Evolutionary conservation across 2,888 invertebrate species (phyloP).

Genomic region (Gastrophysa polygoni): DNA sequence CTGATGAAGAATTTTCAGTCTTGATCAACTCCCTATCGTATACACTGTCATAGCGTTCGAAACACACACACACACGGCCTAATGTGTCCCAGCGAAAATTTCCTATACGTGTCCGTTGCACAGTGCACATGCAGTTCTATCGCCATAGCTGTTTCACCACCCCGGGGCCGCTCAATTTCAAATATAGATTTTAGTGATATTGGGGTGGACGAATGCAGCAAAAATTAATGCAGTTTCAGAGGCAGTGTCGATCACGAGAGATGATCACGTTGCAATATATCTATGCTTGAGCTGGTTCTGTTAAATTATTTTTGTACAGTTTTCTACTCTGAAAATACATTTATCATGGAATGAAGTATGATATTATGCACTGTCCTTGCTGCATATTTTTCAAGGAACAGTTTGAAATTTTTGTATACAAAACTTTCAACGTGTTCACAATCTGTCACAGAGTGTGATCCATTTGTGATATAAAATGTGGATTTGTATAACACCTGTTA

Average conservation of each 20-base stretch:
- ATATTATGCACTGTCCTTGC: no score
- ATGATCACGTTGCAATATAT: neutral
- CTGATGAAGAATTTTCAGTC: no score
- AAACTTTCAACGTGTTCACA: no score
- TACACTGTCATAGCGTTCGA: conserved; percentile 5
- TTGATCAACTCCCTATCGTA: no score
- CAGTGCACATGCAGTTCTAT: conserved; percentile 37
- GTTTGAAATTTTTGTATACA: no score
- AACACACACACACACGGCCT: conserved; percentile 27
- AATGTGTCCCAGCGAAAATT: conserved; percentile 30
- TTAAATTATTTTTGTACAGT: neutral
- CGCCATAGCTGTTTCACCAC: conserved; percentile 32
- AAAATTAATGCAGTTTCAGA: conserved; percentile 5
- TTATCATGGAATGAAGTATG: neutral
- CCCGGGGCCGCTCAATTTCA: conserved; percentile 37
- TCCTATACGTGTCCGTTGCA: conserved; percentile 29
- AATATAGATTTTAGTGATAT: conserved; percentile 45
- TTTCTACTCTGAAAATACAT: neutral
- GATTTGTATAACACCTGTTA: no score
- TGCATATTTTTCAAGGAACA: no score
- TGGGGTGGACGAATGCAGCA: conserved; percentile 22
- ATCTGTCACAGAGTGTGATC: no score
- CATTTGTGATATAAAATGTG: no score
- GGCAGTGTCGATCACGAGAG: neutral
- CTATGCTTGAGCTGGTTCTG: neutral